Evolutionary conservation across 2,113 vertebrate species (phyloP), one percentile per base, ranked within the genome.

Genomic region (Catagonus wagneri): DNA sequence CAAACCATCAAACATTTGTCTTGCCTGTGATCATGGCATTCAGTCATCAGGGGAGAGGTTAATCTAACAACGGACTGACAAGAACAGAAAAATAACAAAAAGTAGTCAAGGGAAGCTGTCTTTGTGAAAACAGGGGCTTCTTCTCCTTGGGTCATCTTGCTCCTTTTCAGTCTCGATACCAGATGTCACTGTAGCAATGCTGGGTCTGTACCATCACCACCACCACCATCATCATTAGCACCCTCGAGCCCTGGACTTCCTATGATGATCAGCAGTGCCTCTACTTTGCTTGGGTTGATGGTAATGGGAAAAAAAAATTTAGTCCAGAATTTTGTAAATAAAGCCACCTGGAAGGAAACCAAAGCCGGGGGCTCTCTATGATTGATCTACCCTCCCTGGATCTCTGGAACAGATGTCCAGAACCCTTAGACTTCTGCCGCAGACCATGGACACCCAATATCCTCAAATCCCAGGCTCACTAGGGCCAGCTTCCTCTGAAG

Each of bases 11-110:
- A 87, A 83, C 5, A 1, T 75, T 89, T 86, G 54, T 86, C 88
- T 85, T 86, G 20, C 39, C 50, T 65, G 11, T 94, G 87, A 93
- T 93, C 34, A 22, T 63, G 36, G 54, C 32, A 54, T 75, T 80
- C n/a, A 63, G 1, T 80, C 61, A 61, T 89, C 29, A 60, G 34
- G 50, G 27, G 34, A 93, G 32, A 78, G 11, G 66, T 94, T 68
- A 34, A 69, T 50, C 76, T 44, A 95, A 75, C 29, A 88, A 75
- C 14, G 76, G 76, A 89, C 52, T 54, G 58, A 91, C 22, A 89
- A 83, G 80, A 81, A 84, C 69, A 90, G 69, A 81, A 89, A 90
- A 96, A 85, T 36, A 65, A 72, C 7, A 11, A 19, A 78, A 93
- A 80, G 5, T 44, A n/a, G 34, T 63, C 75, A 15, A 36, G 23